phyloP scores from a whole-genome alignment of 2,113 vertebrate genomes.

The Ploceus nigricollis region DNA sequence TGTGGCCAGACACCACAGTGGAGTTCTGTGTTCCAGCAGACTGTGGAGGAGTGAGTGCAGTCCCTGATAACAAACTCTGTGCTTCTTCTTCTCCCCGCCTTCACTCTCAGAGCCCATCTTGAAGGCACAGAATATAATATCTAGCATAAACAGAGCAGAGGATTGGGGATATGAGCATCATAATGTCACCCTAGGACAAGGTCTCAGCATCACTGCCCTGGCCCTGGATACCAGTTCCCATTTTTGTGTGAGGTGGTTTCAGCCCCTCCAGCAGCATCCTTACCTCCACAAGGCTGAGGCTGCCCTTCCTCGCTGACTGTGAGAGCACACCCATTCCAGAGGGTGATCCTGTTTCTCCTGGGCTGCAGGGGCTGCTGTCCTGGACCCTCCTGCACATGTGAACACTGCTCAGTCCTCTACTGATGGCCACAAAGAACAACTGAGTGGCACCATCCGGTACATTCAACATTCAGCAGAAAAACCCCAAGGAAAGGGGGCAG shows the following conservation, averaged over 20 bases:
- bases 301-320: rapidly evolving
- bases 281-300: not conserved
- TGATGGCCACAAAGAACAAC: not conserved
- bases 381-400: not conserved
- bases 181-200: too few species aligned
- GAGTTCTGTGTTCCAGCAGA: too few species aligned
- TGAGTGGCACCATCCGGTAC: not conserved
- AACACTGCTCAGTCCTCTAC: not conserved
- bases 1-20: too few species aligned
- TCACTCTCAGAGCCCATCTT: too few species aligned
- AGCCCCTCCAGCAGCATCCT: not conserved
- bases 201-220: not conserved
- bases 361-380: not conserved
- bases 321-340: not conserved
- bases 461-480: not conserved
- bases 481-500: not conserved
- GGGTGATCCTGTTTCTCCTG: not conserved
- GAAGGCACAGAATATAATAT: too few species aligned
- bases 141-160: too few species aligned
- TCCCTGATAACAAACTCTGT: too few species aligned
- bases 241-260: not conserved
- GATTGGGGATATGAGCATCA: too few species aligned
- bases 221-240: not conserved
- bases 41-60: too few species aligned
- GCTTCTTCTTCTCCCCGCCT: too few species aligned